Evolutionary conservation across 2,797 vertebrate species (phyloP).

Genomic region (Acestrorhynchus altus): DNA sequence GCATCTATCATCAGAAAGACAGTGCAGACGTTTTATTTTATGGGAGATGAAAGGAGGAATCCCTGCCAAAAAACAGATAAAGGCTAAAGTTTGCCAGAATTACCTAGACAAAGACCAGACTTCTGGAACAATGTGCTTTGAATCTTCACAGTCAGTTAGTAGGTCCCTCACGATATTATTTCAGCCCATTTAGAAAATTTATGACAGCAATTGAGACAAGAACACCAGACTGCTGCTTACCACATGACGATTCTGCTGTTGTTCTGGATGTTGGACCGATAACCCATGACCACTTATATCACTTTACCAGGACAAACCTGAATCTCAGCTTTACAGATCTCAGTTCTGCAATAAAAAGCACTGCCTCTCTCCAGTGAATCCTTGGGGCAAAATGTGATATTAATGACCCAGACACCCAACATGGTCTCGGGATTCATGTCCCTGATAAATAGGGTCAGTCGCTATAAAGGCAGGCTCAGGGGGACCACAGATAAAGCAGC

Average conservation of each 20-base stretch:
- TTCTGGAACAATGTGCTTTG: too few species aligned
- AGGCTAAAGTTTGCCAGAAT: too few species aligned
- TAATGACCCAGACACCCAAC: conserved; percentile 17
- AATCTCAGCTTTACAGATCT: background rate
- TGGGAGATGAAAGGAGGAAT: too few species aligned
- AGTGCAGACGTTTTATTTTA: too few species aligned
- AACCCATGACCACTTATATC: background rate
- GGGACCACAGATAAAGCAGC: conserved; percentile 62
- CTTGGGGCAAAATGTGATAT: conserved; percentile 23
- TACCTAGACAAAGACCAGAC: too few species aligned
- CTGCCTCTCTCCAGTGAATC: background rate
- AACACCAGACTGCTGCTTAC: background rate
- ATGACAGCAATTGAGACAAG: background rate
- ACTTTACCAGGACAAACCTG: background rate
- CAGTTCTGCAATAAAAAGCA: background rate
- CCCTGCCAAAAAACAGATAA: too few species aligned
- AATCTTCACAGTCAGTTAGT: too few species aligned
- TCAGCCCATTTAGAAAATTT: too few species aligned
- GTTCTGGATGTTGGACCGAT: background rate
- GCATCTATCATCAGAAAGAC: too few species aligned
- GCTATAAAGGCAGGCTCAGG: conserved; percentile 36
- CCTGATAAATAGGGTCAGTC: conserved; percentile 26
- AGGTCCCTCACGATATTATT: too few species aligned
- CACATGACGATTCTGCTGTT: background rate
- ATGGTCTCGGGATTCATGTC: conserved; percentile 6